Conservation (phyloP, 2,888 invertebrate species). For the Ischnus inquisitorius region DNA sequence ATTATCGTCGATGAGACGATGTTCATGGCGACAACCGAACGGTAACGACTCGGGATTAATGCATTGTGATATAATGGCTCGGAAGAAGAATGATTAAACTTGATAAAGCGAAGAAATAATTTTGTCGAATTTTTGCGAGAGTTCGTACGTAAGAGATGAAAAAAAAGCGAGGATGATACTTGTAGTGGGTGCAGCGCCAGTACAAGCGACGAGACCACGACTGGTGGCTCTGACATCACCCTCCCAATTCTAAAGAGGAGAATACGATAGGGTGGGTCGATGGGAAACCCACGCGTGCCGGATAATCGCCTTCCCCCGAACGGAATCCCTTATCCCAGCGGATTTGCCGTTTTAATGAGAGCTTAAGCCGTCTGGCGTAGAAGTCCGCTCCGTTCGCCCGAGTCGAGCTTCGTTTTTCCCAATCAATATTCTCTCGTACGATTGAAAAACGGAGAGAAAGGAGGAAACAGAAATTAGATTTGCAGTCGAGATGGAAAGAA, state of each 20-base stretch:
- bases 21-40: slow-evolving; percentile 5
- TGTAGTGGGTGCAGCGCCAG: neutral
- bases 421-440: slow-evolving; percentile 62
- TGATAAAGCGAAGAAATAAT: neutral
- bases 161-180: slow-evolving; percentile 43
- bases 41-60: slow-evolving; percentile 25
- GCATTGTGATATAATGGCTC: slow-evolving; percentile 13
- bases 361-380: slow-evolving; percentile 55
- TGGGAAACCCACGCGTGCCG: slow-evolving; percentile 68
- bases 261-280: slow-evolving; percentile 53
- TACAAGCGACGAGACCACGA: slow-evolving; percentile 63
- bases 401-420: slow-evolving; percentile 14
- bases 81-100: slow-evolving; percentile 21
- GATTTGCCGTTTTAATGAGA: slow-evolving; percentile 76
- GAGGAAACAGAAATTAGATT: slow-evolving; percentile 34
- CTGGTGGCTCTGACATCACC: slow-evolving; percentile 65
- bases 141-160: neutral
- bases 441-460: slow-evolving; percentile 18
- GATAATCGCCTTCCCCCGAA: slow-evolving; percentile 64
- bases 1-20: slow-evolving; percentile 34
- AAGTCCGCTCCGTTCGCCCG: slow-evolving; percentile 32
- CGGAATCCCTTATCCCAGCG: slow-evolving; percentile 71
- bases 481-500: slow-evolving; percentile 11
- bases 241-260: slow-evolving; percentile 34
- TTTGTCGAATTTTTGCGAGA: neutral